Evolutionary conservation across 2,888 invertebrate genomes (phyloP), one percentile per base, ranked within the genome.

Genomic region (Drosophila maculinotata): DNA sequence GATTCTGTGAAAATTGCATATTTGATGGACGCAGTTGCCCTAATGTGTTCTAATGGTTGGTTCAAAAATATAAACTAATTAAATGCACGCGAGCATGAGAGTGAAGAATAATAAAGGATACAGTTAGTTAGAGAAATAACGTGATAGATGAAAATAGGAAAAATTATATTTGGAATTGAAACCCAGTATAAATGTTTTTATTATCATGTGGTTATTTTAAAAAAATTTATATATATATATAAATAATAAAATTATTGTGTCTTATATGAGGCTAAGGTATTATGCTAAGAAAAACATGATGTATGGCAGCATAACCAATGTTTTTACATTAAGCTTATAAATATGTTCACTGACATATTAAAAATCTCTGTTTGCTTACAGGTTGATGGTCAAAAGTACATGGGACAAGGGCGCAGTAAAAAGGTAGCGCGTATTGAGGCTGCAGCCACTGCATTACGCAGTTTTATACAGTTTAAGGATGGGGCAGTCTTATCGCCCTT

Each of bases 391-490:
- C 92, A 93, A 80, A 92, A 92, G 90, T 94, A 91, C 90, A 89
- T 91, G 72, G 93, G 93, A 25, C 90, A 90, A 60, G 93, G 94
- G 20, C 91, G 92, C 41, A 93, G 93, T 66, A 94, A 94, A 89
- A 93, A 93, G 83, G 90, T 92, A 31, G 94, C 94, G 5, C 92
- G 93, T 68, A 92, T 92, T 72, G 92, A 92, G 76, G 93, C 93
- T 1, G 94, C 94, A 7, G 92, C 92, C 59, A 92, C 92, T 35
- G 93, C 93, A 6, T 78, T 94, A 48, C 92, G 93, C 64, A 93
- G 93, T 38, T 93, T 94, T 85, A 93, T 94, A 69, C 93, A 94
- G 84, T 93, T 93, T 74, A 93, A 93, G 77, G 92, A 92, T 82
- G 89, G 90, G 38, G 89, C 91, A 31, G 87, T 89, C 23, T 66